A percentile compares a stretch with the other conserved stretches of the same genome.
These are phyloP conservation scores for Lagopus leucura DNA, from an alignment of 2,113 vertebrate species.

Conservation along the genomic window DNA sequence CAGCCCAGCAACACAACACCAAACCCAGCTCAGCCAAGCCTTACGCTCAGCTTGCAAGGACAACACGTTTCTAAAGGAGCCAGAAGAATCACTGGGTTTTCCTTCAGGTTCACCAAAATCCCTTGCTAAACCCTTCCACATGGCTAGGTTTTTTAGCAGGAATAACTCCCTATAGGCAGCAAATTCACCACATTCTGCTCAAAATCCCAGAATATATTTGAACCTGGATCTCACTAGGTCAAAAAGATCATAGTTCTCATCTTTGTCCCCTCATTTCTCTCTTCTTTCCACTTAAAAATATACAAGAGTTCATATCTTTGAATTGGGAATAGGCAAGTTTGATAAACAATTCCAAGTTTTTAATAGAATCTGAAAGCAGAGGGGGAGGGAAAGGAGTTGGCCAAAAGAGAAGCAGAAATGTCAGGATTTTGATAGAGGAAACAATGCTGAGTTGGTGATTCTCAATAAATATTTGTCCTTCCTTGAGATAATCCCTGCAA, in stretches of 20 bases:
- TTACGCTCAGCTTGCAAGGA: constrained; percentile 2
- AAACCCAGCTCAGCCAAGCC: no score
- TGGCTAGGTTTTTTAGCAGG: neutral
- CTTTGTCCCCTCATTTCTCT: neutral
- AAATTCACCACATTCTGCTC: neutral
- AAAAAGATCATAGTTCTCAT: neutral
- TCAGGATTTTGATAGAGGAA: neutral
- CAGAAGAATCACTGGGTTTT: constrained; percentile 11
- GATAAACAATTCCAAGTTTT: neutral
- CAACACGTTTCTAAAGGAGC: neutral
- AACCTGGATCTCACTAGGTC: neutral
- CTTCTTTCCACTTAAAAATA: neutral
- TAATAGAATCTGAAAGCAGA: neutral
- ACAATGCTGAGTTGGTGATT: neutral
- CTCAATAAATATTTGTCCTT: neutral
- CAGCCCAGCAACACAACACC: no score
- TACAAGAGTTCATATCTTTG: neutral
- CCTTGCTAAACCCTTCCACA: neutral
- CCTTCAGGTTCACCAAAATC: neutral
- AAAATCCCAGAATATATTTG: neutral
- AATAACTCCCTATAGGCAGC: neutral
- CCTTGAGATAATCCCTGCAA: neutral
- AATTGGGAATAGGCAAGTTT: neutral
- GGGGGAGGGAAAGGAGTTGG: neutral
- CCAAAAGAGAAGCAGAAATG: neutral